These are phyloP conservation scores for Enteromius unitaeniatus DNA, from an alignment of 2,797 vertebrate species.

Conservation along the genomic window DNA sequence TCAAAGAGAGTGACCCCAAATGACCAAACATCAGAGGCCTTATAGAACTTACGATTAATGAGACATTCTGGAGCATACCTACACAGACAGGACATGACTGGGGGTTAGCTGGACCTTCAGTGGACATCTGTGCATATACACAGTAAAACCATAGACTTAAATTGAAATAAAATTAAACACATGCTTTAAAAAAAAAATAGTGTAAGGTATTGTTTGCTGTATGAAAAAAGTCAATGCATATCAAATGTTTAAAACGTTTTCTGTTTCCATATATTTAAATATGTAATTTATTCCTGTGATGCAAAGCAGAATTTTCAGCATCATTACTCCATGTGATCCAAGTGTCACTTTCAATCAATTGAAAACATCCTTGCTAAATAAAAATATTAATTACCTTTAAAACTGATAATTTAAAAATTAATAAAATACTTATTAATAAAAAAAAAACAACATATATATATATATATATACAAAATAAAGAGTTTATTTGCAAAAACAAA, in stretches of 20 bases:
- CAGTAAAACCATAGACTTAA: not conserved
- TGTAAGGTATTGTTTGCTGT: not conserved
- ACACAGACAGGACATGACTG: conserved; percentile 17
- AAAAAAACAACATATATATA: too few species aligned
- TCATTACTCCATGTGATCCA: not conserved
- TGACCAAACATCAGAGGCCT: conserved; percentile 87
- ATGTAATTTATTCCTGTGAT: not conserved
- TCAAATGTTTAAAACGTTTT: not conserved
- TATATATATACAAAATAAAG: too few species aligned
- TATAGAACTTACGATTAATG: conserved; percentile 86
- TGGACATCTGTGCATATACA: not conserved
- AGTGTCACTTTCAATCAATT: not conserved
- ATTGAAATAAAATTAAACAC: not conserved
- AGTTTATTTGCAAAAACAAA: too few species aligned
- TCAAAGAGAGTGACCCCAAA: conserved; percentile 87
- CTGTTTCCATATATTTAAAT: not conserved
- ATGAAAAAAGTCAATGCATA: too few species aligned
- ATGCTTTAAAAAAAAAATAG: not conserved
- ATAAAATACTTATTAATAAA: too few species aligned
- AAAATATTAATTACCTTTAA: not conserved
- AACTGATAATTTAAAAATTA: too few species aligned
- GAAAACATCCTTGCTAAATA: not conserved
- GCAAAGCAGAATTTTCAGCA: not conserved
- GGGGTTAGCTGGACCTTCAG: not conserved
- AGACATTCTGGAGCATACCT: conserved; percentile 89